These are phyloP conservation scores for Leptinotarsa rubiginosa DNA, from an alignment of 2,888 invertebrate genomes.

Conservation along the genomic window DNA sequence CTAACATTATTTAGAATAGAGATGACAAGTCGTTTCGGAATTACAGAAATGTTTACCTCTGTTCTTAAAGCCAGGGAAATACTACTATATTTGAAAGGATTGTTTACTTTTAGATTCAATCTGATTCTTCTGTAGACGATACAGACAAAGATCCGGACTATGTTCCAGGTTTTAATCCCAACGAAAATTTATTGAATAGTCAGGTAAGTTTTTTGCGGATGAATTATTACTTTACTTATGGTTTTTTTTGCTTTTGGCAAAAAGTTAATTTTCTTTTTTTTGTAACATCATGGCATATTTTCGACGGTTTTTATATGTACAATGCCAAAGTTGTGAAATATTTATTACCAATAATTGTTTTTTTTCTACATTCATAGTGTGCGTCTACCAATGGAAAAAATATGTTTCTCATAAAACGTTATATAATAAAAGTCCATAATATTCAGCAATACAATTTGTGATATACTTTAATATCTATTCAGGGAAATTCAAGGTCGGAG, in stretches of 20 bases:
- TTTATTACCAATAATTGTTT: not conserved
- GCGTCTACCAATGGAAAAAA: slow-evolving; percentile 15
- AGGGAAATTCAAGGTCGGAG: too few species aligned
- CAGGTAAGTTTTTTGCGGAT: not conserved
- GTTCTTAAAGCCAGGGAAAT: not conserved
- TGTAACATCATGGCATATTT: too few species aligned
- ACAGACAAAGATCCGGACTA: slow-evolving; percentile 15
- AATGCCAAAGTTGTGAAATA: too few species aligned
- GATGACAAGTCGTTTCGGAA: too few species aligned
- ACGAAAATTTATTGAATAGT: slow-evolving; percentile 17
- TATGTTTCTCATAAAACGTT: too few species aligned
- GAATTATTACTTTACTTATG: not conserved
- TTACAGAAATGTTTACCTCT: too few species aligned
- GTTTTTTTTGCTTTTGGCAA: too few species aligned
- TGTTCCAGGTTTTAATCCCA: slow-evolving; percentile 9
- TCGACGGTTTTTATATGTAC: too few species aligned
- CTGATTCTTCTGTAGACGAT: slow-evolving; percentile 20
- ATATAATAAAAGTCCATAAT: slow-evolving; percentile 8
- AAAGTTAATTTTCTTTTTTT: too few species aligned
- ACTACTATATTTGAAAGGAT: not conserved
- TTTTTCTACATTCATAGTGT: not conserved
- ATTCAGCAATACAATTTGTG: slow-evolving; percentile 1
- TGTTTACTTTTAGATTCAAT: slow-evolving; percentile 13
- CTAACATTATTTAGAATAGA: too few species aligned
- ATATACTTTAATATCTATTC: not conserved